Evolutionary conservation across 2,888 invertebrate genomes (phyloP).

Genomic region (Eupithecia subumbrata): DNA sequence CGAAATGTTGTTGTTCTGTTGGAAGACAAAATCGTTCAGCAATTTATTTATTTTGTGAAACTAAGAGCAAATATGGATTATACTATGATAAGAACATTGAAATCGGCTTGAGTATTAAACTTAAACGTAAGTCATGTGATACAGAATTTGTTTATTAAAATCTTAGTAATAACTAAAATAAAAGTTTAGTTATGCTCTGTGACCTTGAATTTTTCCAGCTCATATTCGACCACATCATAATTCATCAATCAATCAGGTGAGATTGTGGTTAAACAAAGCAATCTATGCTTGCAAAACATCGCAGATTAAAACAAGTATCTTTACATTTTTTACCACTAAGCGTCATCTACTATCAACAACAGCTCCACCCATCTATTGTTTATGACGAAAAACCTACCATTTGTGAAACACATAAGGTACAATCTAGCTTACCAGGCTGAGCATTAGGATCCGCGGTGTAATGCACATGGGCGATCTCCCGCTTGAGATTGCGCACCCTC

Average conservation of each 20-base stretch:
- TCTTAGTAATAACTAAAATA: no score
- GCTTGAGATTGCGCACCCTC: constrained; percentile 91
- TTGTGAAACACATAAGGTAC: neutral
- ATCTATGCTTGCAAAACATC: neutral
- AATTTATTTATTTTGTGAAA: neutral
- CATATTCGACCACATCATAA: neutral
- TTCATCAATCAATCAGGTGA: neutral
- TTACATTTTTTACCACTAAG: no score
- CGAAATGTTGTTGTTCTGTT: constrained; percentile 93
- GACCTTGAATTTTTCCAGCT: neutral
- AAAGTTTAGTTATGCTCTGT: neutral
- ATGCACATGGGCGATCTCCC: constrained; percentile 94
- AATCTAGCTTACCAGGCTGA: constrained; percentile 53
- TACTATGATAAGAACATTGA: no score
- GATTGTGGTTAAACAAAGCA: neutral
- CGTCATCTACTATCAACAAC: neutral
- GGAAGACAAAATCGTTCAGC: neutral
- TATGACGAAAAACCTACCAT: neutral
- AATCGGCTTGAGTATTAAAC: no score
- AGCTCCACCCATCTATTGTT: neutral
- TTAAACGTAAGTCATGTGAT: no score
- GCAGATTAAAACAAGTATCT: no score
- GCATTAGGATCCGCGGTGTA: constrained; percentile 91
- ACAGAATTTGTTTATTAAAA: no score
- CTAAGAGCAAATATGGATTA: no score